These are phyloP conservation scores for Puffinus mauretanicus DNA, from an alignment of 2,113 vertebrate species.

Conservation along the genomic window DNA sequence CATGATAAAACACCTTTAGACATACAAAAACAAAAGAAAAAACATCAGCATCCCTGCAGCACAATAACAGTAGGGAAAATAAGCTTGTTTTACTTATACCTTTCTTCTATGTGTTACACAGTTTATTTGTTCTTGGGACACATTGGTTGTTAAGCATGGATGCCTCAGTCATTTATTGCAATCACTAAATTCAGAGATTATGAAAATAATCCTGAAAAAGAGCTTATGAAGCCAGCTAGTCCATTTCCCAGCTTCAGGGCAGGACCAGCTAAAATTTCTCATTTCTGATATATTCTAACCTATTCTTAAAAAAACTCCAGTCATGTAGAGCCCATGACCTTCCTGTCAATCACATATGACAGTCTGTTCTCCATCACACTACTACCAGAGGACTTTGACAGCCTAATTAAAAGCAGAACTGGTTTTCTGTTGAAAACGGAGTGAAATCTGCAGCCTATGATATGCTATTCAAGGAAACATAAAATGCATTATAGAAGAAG, in stretches of 20 bases:
- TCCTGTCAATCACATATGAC: not conserved
- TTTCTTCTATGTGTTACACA: not conserved
- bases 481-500: not conserved
- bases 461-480: not conserved
- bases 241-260: not conserved
- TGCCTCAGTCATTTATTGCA: not conserved
- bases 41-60: not conserved
- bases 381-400: not conserved
- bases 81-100: not conserved
- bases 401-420: not conserved
- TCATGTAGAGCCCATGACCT: not conserved
- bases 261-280: not conserved
- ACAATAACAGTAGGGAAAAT: not conserved
- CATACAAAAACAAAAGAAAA: not conserved
- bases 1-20: not conserved
- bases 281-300: not conserved
- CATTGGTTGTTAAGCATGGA: accelerated
- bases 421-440: not conserved
- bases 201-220: not conserved
- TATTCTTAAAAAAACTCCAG: not conserved
- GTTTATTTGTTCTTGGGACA: not conserved
- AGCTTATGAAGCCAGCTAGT: not conserved
- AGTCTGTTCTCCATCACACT: not conserved
- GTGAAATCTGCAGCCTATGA: not conserved
- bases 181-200: not conserved